phyloP scores from a whole-genome alignment of 2,113 vertebrate species.

The Elephas maximus region DNA sequence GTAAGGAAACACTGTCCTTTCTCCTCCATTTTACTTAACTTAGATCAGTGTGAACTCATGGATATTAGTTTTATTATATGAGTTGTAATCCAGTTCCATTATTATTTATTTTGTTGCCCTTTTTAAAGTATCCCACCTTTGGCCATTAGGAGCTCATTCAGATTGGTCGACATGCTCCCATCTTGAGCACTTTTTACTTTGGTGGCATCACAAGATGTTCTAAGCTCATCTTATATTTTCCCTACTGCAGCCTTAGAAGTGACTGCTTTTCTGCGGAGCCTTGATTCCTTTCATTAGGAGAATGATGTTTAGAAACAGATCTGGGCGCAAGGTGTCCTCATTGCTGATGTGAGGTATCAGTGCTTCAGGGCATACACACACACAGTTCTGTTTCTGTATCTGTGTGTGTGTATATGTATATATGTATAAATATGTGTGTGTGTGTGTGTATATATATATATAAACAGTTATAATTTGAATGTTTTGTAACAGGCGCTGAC shows the following conservation, averaged over 20 bases:
- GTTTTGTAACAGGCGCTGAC: not conserved
- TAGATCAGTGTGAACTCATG: not conserved
- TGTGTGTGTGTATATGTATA: not conserved
- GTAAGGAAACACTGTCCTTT: not conserved
- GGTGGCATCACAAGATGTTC: not conserved
- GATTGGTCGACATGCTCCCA: not conserved
- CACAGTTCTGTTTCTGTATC: not conserved
- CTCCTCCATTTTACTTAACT: not conserved
- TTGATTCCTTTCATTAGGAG: not conserved
- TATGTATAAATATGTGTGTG: not conserved
- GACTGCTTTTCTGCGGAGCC: not conserved
- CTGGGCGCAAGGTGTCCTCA: not conserved
- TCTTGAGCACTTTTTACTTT: not conserved
- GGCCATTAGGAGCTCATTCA: not conserved
- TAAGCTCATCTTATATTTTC: not conserved
- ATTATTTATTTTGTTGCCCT: not conserved
- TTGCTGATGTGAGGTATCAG: not conserved
- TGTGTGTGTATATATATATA: not conserved
- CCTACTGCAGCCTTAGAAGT: not conserved
- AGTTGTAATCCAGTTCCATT: not conserved
- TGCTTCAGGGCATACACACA: accelerated
- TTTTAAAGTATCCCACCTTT: not conserved
- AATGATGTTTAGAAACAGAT: not conserved
- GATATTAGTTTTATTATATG: not conserved
- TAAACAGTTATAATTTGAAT: not conserved